Conservation (phyloP, 2,113 vertebrate species). For the Girardinichthys multiradiatus region DNA sequence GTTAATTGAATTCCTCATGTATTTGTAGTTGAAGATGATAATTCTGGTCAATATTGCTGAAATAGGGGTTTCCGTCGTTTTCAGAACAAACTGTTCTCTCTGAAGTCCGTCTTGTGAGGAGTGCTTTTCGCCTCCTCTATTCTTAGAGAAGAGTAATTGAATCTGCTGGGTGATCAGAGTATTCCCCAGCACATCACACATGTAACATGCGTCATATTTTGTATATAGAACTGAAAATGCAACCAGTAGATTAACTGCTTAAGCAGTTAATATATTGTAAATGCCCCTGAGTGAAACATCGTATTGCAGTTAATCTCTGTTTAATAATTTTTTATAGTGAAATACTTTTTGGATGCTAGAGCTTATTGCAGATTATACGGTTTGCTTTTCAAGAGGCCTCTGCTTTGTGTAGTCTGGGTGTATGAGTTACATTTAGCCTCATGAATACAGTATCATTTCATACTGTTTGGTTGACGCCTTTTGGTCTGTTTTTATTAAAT, state of each 20-base stretch:
- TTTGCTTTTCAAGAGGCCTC: too few species aligned
- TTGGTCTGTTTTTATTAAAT: too few species aligned
- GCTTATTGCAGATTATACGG: too few species aligned
- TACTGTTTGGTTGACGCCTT: too few species aligned
- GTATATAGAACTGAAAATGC: neutral
- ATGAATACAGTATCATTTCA: too few species aligned
- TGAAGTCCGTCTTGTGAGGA: slow-evolving; percentile 19
- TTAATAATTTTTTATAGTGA: neutral
- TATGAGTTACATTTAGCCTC: too few species aligned
- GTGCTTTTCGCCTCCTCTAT: slow-evolving; percentile 61
- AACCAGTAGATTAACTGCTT: neutral
- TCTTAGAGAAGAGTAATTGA: slow-evolving; percentile 74
- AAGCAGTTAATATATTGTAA: neutral
- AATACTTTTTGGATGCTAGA: too few species aligned
- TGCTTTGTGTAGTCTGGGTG: too few species aligned
- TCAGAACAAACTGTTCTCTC: slow-evolving; percentile 53
- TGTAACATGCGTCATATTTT: slow-evolving; percentile 7
- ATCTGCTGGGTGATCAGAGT: slow-evolving; percentile 60
- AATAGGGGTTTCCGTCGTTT: slow-evolving; percentile 8
- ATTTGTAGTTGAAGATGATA: neutral
- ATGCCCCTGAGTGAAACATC: neutral
- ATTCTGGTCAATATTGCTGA: neutral
- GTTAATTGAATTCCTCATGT: neutral
- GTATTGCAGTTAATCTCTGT: neutral
- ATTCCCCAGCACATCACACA: slow-evolving; percentile 36